Evolutionary conservation across 1,140 invertebrate genomes (phyloP), one percentile per base, ranked within the genome.

Genomic region (Zaprionus davidi): DNA sequence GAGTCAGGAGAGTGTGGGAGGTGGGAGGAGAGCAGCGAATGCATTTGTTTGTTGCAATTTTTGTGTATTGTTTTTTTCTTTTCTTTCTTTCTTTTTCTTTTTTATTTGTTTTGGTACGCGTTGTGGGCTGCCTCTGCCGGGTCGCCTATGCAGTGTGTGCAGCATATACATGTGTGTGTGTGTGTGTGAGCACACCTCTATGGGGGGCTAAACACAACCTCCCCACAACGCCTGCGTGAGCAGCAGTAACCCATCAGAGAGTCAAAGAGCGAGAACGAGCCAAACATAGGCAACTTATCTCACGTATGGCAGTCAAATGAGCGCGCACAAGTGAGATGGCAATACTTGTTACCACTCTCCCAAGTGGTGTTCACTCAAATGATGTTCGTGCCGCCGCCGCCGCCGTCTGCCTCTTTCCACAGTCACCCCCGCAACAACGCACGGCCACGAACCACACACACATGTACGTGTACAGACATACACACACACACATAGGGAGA

Each of bases 41-140:
- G 64, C 66, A 80, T 80, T 84, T 84, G 78, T 85, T 85, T 81
- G 72, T 77, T 81, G 78, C 82, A 69, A 65, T 72, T 51, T 64
- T 71, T 55, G 58, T 74, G 57, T 71, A 70, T 73, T 78, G 38
- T 68, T 51, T 51, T 49, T 46, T 9, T 46, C 15, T 3, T 46
- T 46, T 46, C 74, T 77, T 46, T 46, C 6, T 46, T 46, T 46
- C 74, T 77, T 79, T 17, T 44, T 44, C 6, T 44, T 46, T 46
- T 77, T 77, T 76, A 71, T 81, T 76, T 84, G 75, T 79, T 90
- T 84, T 77, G 72, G 34, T 83, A 72, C 64, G 63, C 64, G 59
- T 76, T 60, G 67, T 79, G 64, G 44, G 72, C 60, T 49, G 73
- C 38, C n/a, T n/a, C 41, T 46, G 41, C 68, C 73, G 69, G 73